Base-by-base conservation (phyloP, 2,797 vertebrate species). In the Syngnathus rostellatus region DNA sequence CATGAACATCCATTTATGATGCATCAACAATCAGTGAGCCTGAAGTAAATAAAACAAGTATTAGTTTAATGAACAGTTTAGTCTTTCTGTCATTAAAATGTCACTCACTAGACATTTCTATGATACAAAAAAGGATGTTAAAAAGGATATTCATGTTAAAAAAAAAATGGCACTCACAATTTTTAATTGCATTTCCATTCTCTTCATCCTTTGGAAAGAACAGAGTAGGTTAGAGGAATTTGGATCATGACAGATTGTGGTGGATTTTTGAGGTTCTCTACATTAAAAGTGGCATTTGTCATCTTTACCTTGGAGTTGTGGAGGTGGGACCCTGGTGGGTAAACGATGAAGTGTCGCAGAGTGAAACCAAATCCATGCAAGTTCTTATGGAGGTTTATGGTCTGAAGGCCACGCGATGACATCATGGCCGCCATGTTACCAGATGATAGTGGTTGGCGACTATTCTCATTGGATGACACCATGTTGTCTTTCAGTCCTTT, bases 291-390 rank as follows among this genome's bases (percentile, higher is more conserved):
- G 21, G 25, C 38, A 21, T 6, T 10, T 21, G 39, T 2, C 41
- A 61, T 12, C 59, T 17, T 8, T 43, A 43, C 41, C 94, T 94
- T 95, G 70, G 90, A 54, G 68, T 77, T 76, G 78, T 93, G 91
- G 64, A 94, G 81, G 0, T 93, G 89, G 0, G 96, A 94, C 79
- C 95, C 94, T 0, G 96, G 96, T 0, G 96, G 96, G 85, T 98
- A 98, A 64, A 99, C 94, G 21, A 99, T 97, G 87, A 99, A 98
- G 83, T 99, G 96, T 0, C 95, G 94, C 40, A 98, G 86, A 43
- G 95, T 99, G 88, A 99, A 99, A 68, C 96, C 96, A 0, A 97
- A 99, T 14, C 95, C 95, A 82, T 95, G 93, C 0, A 85, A 82
- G 79, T 89, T 95, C 83, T 98, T 98, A 69, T 74, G 91, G 68